These are phyloP conservation scores for Phengaris alcon DNA, from an alignment of 2,888 invertebrate genomes.

Conservation along the genomic window DNA sequence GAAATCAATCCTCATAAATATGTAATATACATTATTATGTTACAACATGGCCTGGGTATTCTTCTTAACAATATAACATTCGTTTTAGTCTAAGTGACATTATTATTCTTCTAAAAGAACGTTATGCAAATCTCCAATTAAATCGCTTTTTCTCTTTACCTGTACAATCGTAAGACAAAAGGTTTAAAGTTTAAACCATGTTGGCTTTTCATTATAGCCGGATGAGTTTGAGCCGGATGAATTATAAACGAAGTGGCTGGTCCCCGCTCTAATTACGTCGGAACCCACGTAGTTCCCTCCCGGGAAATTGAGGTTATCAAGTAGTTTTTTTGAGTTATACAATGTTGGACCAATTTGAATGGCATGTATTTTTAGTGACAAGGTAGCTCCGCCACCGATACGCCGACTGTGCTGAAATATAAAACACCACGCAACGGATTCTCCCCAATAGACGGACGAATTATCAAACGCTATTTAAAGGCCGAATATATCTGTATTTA, in stretches of 20 bases:
- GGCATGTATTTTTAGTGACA: not conserved
- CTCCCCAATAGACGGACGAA: too few relatives aligned
- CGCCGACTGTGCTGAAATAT: too few relatives aligned
- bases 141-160: not conserved
- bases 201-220: conserved; percentile 65
- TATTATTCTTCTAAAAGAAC: too few relatives aligned
- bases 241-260: conserved; percentile 54
- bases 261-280: conserved; percentile 8
- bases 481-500: too few relatives aligned
- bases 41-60: too few relatives aligned
- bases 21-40: too few relatives aligned
- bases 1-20: too few relatives aligned
- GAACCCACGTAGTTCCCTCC: not conserved
- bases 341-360: not conserved
- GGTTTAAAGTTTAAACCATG: conserved; percentile 36
- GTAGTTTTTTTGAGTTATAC: conserved; percentile 12
- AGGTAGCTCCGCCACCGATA: too few relatives aligned
- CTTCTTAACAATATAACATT: too few relatives aligned
- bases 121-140: not conserved
- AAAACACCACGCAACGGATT: too few relatives aligned
- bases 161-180: not conserved
- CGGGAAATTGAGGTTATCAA: conserved; percentile 10
- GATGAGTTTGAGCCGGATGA: conserved; percentile 54
- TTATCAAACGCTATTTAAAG: too few relatives aligned
- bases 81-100: too few relatives aligned